These are phyloP conservation scores for Zosterops japonicus DNA, from an alignment of 2,113 vertebrate genomes.

Conservation along the genomic window DNA sequence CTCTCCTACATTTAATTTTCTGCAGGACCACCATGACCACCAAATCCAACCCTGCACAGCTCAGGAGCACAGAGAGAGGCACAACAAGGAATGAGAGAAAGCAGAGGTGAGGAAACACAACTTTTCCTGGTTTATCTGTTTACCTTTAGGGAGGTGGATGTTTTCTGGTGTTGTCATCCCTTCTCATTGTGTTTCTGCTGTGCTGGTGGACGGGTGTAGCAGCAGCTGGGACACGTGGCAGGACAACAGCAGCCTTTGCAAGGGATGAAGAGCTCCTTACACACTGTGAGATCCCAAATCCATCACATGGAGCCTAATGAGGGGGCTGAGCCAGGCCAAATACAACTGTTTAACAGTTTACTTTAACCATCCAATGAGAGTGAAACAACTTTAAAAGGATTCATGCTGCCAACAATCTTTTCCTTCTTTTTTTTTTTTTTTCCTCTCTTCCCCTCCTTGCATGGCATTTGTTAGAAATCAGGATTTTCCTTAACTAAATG, in stretches of 20 bases:
- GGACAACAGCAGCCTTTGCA: background rate
- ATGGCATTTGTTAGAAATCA: conserved; percentile 71
- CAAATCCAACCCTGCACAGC: background rate
- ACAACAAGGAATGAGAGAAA: background rate
- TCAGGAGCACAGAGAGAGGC: background rate
- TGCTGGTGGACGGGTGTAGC: accelerated
- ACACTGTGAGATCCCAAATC: conserved; percentile 37
- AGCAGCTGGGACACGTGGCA: background rate
- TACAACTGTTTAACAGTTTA: conserved; percentile 65
- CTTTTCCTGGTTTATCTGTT: background rate
- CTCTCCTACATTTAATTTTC: background rate
- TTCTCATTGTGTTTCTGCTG: background rate
- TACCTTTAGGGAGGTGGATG: background rate
- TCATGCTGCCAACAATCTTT: conserved; percentile 28
- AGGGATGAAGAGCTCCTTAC: background rate
- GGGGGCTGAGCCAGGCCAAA: conserved; percentile 59
- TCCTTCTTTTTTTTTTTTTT: background rate
- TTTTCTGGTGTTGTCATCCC: background rate
- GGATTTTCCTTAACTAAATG: conserved; percentile 56
- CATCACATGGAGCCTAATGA: conserved; percentile 39
- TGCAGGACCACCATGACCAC: accelerated
- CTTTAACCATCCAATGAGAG: conserved; percentile 58
- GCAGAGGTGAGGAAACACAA: background rate
- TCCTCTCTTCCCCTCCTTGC: background rate
- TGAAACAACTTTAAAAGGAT: conserved; percentile 21